Evolutionary conservation across 2,797 vertebrate genomes (phyloP).

Genomic region (Momotus momota): DNA sequence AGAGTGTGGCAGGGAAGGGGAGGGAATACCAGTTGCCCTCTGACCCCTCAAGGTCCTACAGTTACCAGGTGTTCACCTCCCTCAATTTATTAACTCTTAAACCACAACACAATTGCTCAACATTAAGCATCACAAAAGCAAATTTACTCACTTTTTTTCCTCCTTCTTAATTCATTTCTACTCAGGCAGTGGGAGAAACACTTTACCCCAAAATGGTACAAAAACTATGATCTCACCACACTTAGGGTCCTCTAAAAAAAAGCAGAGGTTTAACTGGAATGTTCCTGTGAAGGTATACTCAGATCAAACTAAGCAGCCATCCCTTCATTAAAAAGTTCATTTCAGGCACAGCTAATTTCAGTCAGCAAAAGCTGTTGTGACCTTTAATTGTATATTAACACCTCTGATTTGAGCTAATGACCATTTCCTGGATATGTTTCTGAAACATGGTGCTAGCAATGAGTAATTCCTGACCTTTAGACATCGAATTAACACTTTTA

Average conservation of each 20-base stretch:
- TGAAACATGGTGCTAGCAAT: neutral
- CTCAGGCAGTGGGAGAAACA: neutral
- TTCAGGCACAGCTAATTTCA: neutral
- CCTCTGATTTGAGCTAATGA: conserved; percentile 27
- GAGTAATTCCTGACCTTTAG: conserved; percentile 63
- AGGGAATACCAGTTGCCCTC: too few species aligned
- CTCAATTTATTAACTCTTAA: too few species aligned
- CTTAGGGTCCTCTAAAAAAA: neutral
- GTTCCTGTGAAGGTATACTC: neutral
- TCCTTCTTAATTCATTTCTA: neutral
- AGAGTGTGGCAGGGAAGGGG: too few species aligned
- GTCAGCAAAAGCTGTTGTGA: conserved; percentile 4
- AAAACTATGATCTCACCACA: neutral
- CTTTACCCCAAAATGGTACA: neutral
- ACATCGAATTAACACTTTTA: conserved; percentile 45
- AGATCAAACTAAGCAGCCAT: neutral
- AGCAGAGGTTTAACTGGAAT: neutral
- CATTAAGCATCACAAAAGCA: neutral
- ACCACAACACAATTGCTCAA: neutral
- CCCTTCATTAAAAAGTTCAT: neutral
- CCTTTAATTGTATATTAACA: conserved; percentile 45
- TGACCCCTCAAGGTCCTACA: too few species aligned
- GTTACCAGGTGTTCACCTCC: too few species aligned
- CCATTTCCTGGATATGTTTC: neutral
- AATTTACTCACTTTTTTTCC: neutral